Conservation (phyloP, 30 jellyfish, hydroid and myxozoan genomes). For the Cassiopea andromeda region DNA sequence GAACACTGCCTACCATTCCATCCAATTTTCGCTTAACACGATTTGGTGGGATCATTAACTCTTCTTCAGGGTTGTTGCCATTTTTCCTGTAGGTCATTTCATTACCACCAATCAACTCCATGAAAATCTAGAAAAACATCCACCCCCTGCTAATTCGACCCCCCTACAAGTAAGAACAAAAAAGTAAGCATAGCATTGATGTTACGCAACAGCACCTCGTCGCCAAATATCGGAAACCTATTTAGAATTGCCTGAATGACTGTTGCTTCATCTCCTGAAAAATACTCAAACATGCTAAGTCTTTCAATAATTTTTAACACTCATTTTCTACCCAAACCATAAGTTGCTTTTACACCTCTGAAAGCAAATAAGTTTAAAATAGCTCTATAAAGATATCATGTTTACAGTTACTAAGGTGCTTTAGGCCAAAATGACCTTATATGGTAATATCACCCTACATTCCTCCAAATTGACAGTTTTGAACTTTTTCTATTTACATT, state of each 20-base stretch:
- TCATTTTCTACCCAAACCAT: neutral
- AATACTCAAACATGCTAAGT: neutral
- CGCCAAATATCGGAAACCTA: neutral
- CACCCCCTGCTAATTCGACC: too few species aligned
- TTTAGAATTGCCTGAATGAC: neutral
- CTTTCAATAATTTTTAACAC: neutral
- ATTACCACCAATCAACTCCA: too few species aligned
- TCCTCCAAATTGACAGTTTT: neutral
- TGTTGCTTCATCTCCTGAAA: neutral
- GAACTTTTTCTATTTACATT: neutral
- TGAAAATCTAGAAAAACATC: too few species aligned
- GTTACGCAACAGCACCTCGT: too few species aligned
- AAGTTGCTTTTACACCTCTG: neutral
- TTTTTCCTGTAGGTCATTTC: too few species aligned
- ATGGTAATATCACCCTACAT: neutral
- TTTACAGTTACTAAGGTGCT: neutral
- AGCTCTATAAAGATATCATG: neutral
- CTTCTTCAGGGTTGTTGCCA: too few species aligned
- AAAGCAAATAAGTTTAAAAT: neutral
- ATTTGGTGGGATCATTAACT: too few species aligned
- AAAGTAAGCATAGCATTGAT: too few species aligned
- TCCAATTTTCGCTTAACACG: too few species aligned
- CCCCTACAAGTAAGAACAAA: too few species aligned
- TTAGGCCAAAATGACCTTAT: neutral
- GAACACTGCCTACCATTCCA: too few species aligned